A percentile compares a stretch with the other conserved stretches of the same genome.
Conservation (phyloP, 2,113 vertebrate genomes). For the Erpornis zantholeuca region DNA sequence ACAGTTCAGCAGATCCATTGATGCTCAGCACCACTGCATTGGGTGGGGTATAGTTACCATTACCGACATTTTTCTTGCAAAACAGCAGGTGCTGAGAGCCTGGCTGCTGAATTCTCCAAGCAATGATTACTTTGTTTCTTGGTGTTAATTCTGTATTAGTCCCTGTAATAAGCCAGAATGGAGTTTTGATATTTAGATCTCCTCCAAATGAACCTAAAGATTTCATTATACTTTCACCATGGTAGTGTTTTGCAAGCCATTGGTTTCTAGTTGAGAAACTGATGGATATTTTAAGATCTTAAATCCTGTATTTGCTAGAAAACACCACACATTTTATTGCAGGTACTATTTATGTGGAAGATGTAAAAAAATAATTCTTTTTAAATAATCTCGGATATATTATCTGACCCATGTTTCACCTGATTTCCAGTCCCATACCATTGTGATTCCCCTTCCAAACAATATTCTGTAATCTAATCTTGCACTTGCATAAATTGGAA, state of each 20-base stretch:
- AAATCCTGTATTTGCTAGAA: conserved; percentile 58
- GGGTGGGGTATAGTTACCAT: neutral
- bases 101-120: neutral
- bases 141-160: neutral
- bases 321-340: neutral
- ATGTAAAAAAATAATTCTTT: neutral
- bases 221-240: conserved; percentile 63
- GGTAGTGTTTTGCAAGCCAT: conserved; percentile 60
- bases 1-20: neutral
- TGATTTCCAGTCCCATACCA: neutral
- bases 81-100: neutral
- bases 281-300: conserved; percentile 51
- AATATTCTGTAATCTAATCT: neutral
- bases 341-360: neutral
- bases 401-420: neutral
- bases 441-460: neutral
- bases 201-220: conserved; percentile 66
- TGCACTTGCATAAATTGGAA: neutral
- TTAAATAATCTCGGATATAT: neutral
- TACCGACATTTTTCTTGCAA: neutral
- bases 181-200: conserved; percentile 70
- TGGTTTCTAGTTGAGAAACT: conserved; percentile 66
- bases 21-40: neutral
- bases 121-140: neutral
- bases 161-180: conserved; percentile 15